Evolutionary conservation across 1,140 invertebrate species (phyloP).

Genomic region (Lysiphlebus fabarum): DNA sequence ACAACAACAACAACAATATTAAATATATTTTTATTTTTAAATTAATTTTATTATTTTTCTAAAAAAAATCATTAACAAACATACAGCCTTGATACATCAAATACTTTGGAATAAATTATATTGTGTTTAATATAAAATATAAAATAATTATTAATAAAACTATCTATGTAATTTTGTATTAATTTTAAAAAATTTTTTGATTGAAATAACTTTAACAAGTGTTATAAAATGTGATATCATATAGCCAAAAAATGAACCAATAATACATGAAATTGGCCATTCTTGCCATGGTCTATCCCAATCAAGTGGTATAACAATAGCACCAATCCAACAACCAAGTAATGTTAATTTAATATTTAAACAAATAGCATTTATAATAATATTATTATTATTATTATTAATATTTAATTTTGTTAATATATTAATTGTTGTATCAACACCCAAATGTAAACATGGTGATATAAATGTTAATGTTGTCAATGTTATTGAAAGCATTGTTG

Average conservation of each 20-base stretch:
- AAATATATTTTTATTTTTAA: no score
- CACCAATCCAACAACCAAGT: slow-evolving; percentile 83
- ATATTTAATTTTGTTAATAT: slow-evolving; percentile 56
- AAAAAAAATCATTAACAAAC: no score
- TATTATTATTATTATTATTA: slow-evolving; percentile 46
- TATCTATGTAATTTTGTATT: slow-evolving; percentile 25
- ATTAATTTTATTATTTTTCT: no score
- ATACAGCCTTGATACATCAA: no score
- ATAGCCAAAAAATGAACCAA: slow-evolving; percentile 68
- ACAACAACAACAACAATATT: no score
- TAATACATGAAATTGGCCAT: slow-evolving; percentile 76
- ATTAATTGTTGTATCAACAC: slow-evolving; percentile 57
- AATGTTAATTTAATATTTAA: slow-evolving; percentile 63
- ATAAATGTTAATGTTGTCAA: slow-evolving; percentile 66
- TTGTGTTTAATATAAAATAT: no score
- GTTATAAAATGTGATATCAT: slow-evolving; percentile 59
- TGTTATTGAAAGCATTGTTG: slow-evolving; percentile 67
- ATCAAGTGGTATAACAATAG: slow-evolving; percentile 84
- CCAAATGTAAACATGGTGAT: slow-evolving; percentile 62
- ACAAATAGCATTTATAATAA: slow-evolving; percentile 59
- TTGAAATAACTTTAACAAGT: slow-evolving; percentile 47
- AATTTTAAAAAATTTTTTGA: slow-evolving; percentile 27
- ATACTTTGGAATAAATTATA: no score
- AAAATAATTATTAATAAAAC: not conserved
- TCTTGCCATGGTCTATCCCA: slow-evolving; percentile 89